Evolutionary conservation across 2,113 vertebrate genomes (phyloP).

Genomic region (Empidonax traillii): DNA sequence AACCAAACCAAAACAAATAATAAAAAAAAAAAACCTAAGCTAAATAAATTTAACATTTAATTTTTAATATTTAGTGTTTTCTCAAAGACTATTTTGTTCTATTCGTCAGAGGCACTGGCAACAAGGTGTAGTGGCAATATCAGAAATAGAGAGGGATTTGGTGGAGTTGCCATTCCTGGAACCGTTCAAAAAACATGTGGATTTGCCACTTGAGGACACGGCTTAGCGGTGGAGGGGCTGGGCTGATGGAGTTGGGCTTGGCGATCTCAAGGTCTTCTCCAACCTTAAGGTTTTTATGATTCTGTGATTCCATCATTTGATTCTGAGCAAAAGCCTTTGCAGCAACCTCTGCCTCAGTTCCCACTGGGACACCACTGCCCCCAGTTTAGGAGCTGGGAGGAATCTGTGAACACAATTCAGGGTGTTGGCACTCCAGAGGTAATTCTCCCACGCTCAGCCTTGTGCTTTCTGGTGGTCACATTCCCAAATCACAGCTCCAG

Average conservation of each 20-base stretch:
- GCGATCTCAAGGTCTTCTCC: neutral
- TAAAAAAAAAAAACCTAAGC: neutral
- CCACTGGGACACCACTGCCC: neutral
- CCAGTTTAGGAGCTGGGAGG: neutral
- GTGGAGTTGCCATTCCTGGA: neutral
- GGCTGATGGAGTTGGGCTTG: neutral
- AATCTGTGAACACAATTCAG: neutral
- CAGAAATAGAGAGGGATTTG: neutral
- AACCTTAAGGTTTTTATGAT: neutral
- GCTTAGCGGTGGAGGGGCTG: too few species aligned
- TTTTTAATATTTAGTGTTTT: neutral
- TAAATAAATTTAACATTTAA: neutral
- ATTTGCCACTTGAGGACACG: neutral
- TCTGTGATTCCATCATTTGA: neutral
- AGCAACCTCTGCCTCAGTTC: neutral
- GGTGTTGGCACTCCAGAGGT: fast-evolving
- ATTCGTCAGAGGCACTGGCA: neutral
- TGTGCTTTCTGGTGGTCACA: neutral
- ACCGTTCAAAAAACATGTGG: neutral
- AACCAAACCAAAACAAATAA: too few species aligned
- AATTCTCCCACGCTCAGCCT: neutral
- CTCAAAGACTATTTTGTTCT: too few species aligned
- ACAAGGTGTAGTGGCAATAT: neutral
- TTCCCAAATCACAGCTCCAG: neutral
- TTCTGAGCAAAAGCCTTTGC: neutral